A percentile compares a stretch with the other conserved stretches of the same genome.
Evolutionary conservation across 2,888 invertebrate genomes (phyloP).

Genomic region (Dusona sp.): DNA sequence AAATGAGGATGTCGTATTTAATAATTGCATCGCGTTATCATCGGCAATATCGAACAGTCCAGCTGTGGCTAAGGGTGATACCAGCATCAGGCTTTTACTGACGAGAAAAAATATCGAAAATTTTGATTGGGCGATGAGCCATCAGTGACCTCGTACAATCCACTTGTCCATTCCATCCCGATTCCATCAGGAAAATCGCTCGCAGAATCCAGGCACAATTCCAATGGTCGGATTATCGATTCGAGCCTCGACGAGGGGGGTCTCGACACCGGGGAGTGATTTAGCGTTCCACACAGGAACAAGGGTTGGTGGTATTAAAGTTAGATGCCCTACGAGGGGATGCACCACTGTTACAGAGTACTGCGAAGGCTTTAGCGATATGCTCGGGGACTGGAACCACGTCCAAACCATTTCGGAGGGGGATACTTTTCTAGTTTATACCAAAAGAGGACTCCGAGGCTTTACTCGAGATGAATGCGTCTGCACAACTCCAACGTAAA

Average conservation of each 20-base stretch:
- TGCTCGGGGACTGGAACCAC: slow-evolving; percentile 28
- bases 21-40: not conserved
- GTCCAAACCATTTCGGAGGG: slow-evolving; percentile 38
- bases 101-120: not conserved
- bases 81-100: not conserved
- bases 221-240: slow-evolving; percentile 64
- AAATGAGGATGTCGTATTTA: not conserved
- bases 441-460: slow-evolving; percentile 41
- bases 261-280: slow-evolving; percentile 63
- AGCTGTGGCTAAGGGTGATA: slow-evolving; percentile 2
- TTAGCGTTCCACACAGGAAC: slow-evolving; percentile 57
- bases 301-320: slow-evolving; percentile 67
- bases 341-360: not conserved
- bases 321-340: slow-evolving; percentile 62
- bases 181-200: slow-evolving; percentile 38
- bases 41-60: not conserved
- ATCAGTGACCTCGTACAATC: slow-evolving; percentile 24
- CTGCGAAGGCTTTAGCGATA: slow-evolving; percentile 32
- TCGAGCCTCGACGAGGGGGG: slow-evolving; percentile 39
- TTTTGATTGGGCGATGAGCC: slow-evolving; percentile 17
- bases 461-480: slow-evolving; percentile 65
- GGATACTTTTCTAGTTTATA: slow-evolving; percentile 30
- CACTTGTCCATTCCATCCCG: slow-evolving; percentile 43
- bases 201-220: slow-evolving; percentile 45
- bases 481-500: slow-evolving; percentile 36